Conservation (phyloP, 1,140 invertebrate genomes). For the Panagrolaimus sp. region DNA sequence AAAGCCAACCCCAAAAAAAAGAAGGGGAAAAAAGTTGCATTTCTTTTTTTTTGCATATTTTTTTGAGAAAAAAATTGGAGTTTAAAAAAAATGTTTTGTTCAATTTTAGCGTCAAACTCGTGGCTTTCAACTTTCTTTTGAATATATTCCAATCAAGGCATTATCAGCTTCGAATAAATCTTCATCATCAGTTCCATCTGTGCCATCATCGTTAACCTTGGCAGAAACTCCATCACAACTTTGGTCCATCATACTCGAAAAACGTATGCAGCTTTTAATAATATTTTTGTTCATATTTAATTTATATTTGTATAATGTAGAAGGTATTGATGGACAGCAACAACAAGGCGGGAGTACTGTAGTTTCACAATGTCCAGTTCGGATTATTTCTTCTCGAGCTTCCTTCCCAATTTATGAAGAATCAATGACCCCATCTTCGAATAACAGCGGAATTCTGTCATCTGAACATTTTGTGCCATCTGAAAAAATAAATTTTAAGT, state of each 20-base stretch:
- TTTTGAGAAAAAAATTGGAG: too few species aligned
- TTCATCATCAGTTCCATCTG: not conserved
- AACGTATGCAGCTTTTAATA: conserved; percentile 12
- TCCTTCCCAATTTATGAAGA: not conserved
- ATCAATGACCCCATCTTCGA: conserved; percentile 8
- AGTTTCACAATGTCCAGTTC: not conserved
- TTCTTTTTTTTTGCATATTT: too few species aligned
- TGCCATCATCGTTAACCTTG: too few species aligned
- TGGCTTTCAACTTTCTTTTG: conserved; percentile 3
- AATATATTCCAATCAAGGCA: not conserved
- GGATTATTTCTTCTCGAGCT: not conserved
- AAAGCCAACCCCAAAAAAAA: too few species aligned
- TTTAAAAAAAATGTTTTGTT: not conserved
- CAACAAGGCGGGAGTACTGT: too few species aligned
- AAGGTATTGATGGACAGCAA: too few species aligned
- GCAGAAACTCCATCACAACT: conserved; percentile 10
- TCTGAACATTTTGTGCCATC: conserved; percentile 20
- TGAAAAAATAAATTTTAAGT: conserved; percentile 29
- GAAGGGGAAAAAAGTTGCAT: too few species aligned
- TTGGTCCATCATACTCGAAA: not conserved
- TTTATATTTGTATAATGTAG: too few species aligned
- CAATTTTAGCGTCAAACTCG: not conserved
- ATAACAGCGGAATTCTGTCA: conserved; percentile 21
- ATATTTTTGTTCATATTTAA: too few species aligned
- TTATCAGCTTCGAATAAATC: not conserved